These are phyloP conservation scores for Tadarida brasiliensis DNA, from an alignment of 2,797 vertebrate genomes.

Conservation along the genomic window DNA sequence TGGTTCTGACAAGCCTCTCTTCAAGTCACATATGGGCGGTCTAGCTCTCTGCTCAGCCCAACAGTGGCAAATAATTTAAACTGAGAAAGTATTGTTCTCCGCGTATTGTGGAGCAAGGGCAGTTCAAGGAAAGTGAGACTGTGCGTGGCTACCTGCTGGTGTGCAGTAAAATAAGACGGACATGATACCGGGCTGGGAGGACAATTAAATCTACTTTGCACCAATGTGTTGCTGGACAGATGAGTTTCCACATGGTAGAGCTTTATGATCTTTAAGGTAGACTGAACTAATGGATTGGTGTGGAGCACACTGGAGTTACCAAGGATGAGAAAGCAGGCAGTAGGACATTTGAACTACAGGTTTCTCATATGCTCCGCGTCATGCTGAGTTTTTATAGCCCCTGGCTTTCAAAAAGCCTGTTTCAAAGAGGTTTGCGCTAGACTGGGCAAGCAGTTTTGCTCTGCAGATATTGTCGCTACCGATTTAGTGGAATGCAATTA, in stretches of 20 bases:
- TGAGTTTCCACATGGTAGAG: slow-evolving; percentile 92
- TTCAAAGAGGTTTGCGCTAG: slow-evolving; percentile 95
- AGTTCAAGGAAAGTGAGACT: slow-evolving; percentile 93
- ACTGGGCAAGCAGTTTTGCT: slow-evolving; percentile 95
- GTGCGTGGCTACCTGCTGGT: slow-evolving; percentile 90
- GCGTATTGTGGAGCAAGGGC: slow-evolving; percentile 89
- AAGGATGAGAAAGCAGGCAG: slow-evolving; percentile 93
- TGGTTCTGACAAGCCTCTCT: slow-evolving; percentile 94
- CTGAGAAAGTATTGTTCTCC: slow-evolving; percentile 93
- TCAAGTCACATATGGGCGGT: slow-evolving; percentile 93
- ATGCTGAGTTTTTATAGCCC: slow-evolving; percentile 95
- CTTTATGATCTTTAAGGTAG: slow-evolving; percentile 94
- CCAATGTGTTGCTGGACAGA: slow-evolving; percentile 91
- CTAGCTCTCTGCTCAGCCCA: slow-evolving; percentile 92
- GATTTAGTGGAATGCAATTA: slow-evolving; percentile 99
- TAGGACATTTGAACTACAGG: slow-evolving; percentile 94
- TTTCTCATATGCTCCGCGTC: slow-evolving; percentile 93
- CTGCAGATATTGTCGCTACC: slow-evolving; percentile 95
- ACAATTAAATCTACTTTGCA: slow-evolving; percentile 94
- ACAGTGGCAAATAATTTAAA: slow-evolving; percentile 97
- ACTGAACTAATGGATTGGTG: slow-evolving; percentile 93
- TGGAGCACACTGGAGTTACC: slow-evolving; percentile 91
- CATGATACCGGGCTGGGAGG: slow-evolving; percentile 91
- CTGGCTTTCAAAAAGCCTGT: slow-evolving; percentile 94
- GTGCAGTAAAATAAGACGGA: slow-evolving; percentile 92